Evolutionary conservation across 1,140 invertebrate species (phyloP), one percentile per base, ranked within the genome.

Genomic region (Meloidogyne hapla): DNA sequence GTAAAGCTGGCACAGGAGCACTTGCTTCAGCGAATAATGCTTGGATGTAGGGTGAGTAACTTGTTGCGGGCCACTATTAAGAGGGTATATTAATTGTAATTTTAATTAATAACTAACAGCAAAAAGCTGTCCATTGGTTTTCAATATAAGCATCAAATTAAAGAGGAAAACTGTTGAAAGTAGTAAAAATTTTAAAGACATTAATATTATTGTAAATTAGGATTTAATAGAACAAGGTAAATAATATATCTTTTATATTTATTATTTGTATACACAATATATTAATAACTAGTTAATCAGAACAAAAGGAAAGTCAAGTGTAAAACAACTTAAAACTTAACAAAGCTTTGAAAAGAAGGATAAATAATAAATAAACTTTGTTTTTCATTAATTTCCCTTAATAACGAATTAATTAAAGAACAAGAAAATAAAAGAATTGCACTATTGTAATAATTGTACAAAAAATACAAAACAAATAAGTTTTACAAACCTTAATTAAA

Each of bases 1-100:
- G 78, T 8, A 75, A 18, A 15, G 78, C 77, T 9, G 77, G 69
- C 5, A 79, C 78, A 3, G 78, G 78, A 18, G 77, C 61, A 12
- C 40, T 66, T 15, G 78, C 78, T 4, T 62, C 45, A 26, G 75
- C 69, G 56, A 79, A 79, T 6, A 79, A 38, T 25, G 74, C 76
- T 69, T 80, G 77, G 48, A 79, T 80, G 42, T 80, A 79, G n/a
- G 78, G 78, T 26, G 78, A 80, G 33, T 79, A 80, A 21, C 69
- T 80, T 18, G 77, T 76, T 26, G 77, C 68, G 1, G 77, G 77
- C 77, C 77, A 78, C 77, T 78, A 66, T n/a, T n/a, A n/a, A n/a
- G n/a, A n/a, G n/a, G n/a, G n/a, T n/a, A n/a, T n/a, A 5, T 56
- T n/a, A 56, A 56, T n/a, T 42, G 9, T 42, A 42, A 56, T 8